phyloP scores from a whole-genome alignment of 2,888 invertebrate species.

The Coelinius sp. region DNA sequence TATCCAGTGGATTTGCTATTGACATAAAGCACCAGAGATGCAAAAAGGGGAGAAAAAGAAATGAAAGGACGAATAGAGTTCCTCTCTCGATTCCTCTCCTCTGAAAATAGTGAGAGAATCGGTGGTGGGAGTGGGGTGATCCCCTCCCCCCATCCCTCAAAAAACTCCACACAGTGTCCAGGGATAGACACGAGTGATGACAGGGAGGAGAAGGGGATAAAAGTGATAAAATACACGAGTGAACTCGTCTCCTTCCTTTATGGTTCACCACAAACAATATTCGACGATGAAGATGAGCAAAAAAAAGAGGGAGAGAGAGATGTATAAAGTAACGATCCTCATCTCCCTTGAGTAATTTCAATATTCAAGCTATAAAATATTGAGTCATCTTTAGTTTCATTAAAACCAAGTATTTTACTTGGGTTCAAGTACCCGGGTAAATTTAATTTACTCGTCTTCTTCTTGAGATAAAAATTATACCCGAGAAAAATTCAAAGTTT shows the following conservation, averaged over 20 bases:
- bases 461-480: not conserved
- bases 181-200: not conserved
- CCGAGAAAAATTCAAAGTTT: not conserved
- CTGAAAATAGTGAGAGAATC: no score
- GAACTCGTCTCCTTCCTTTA: constrained; percentile 6
- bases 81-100: no score
- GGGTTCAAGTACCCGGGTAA: not conserved
- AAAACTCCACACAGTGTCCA: not conserved
- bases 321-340: not conserved
- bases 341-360: not conserved
- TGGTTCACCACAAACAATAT: constrained; percentile 27
- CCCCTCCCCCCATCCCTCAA: no score
- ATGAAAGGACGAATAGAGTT: not conserved
- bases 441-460: not conserved
- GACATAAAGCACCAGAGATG: not conserved
- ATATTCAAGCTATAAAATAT: constrained; percentile 9
- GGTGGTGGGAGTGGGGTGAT: no score
- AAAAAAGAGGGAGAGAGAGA: not conserved
- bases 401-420: not conserved
- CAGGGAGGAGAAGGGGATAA: not conserved
- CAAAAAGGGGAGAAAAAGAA: not conserved
- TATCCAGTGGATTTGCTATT: not conserved
- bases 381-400: not conserved
- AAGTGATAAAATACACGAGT: constrained; percentile 29
- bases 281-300: not conserved